Conservation (phyloP, 1,140 invertebrate genomes). For the Charaxes varanes region DNA sequence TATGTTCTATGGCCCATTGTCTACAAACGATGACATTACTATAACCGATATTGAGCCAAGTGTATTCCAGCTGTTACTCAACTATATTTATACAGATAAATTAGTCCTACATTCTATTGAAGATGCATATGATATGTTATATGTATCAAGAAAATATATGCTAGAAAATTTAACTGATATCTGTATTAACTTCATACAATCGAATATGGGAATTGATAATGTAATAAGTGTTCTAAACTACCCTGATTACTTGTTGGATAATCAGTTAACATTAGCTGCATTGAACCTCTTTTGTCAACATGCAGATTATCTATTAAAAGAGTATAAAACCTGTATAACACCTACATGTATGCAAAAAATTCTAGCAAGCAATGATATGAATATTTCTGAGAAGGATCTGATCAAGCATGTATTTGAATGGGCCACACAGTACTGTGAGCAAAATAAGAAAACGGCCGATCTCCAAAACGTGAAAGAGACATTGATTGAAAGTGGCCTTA, state of each 20-base stretch:
- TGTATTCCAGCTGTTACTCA: conserved; percentile 73
- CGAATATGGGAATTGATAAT: conserved; percentile 71
- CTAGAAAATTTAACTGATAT: conserved; percentile 67
- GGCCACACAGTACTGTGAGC: conserved; percentile 65
- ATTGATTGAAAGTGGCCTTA: conserved; percentile 50
- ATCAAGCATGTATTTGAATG: conserved; percentile 70
- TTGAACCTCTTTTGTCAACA: conserved; percentile 68
- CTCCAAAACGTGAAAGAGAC: conserved; percentile 57
- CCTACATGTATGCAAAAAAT: conserved; percentile 59
- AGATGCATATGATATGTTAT: conserved; percentile 74
- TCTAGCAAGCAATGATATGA: conserved; percentile 59
- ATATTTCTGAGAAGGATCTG: conserved; percentile 66
- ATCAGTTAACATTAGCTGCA: conserved; percentile 56
- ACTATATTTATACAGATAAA: conserved; percentile 75
- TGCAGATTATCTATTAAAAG: conserved; percentile 63
- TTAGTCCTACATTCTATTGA: conserved; percentile 65
- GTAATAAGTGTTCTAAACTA: conserved; percentile 73
- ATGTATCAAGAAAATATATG: conserved; percentile 76
- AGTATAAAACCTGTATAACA: conserved; percentile 65
- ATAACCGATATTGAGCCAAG: conserved; percentile 73
- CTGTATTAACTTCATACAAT: conserved; percentile 68
- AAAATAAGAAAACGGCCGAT: conserved; percentile 41
- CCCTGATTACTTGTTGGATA: conserved; percentile 71
- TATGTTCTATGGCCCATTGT: conserved; percentile 81
- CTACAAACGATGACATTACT: conserved; percentile 62